Evolutionary conservation across 2,888 invertebrate species (phyloP).

Genomic region (Drosophila lacicola): DNA sequence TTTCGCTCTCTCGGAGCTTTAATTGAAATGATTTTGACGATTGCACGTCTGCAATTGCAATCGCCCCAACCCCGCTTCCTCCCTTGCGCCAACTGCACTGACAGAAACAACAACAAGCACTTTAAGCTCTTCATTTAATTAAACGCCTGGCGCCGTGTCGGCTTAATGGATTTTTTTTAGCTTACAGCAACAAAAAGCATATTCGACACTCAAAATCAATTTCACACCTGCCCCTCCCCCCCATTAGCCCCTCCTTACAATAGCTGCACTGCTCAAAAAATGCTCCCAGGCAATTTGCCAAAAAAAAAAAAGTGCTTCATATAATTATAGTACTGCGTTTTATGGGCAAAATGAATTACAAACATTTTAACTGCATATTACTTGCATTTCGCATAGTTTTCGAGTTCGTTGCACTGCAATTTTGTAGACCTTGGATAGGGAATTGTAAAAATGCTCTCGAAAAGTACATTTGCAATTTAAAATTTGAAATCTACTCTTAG

Average conservation of each 20-base stretch:
- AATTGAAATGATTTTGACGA: constrained; percentile 65
- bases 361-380: constrained; percentile 9
- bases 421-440: constrained; percentile 27
- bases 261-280: constrained; percentile 30
- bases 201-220: constrained; percentile 24
- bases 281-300: constrained; percentile 12
- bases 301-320: background rate
- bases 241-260: background rate
- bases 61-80: constrained; percentile 1
- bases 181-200: constrained; percentile 16
- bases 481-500: background rate
- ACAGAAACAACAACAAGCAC: constrained; percentile 11
- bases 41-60: constrained; percentile 47
- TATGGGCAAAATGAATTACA: constrained; percentile 10
- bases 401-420: constrained; percentile 57
- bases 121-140: constrained; percentile 46
- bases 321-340: constrained; percentile 13
- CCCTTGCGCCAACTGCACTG: constrained; percentile 27
- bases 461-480: background rate
- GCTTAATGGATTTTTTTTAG: constrained; percentile 54
- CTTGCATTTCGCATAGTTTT: constrained; percentile 36
- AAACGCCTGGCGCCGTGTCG: constrained; percentile 40
- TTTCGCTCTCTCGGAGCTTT: constrained; percentile 25
- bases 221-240: background rate
- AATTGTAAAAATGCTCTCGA: background rate